These are phyloP conservation scores for Serrognathus titanus DNA, from an alignment of 2,888 invertebrate genomes.

Conservation along the genomic window DNA sequence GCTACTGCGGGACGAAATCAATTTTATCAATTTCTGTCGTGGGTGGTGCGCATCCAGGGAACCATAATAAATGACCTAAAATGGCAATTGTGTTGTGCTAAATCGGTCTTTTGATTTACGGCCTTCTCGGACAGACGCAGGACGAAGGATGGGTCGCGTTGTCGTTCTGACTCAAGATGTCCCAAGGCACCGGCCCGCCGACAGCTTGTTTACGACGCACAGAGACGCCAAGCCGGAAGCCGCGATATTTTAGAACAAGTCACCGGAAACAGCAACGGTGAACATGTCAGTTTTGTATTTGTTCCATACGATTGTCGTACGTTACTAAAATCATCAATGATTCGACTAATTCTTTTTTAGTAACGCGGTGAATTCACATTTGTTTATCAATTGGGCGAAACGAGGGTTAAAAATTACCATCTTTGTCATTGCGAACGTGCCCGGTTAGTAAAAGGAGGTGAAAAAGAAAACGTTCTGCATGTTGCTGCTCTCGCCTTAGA, in stretches of 20 bases:
- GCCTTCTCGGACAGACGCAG: constrained; percentile 29
- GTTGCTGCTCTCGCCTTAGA: no score
- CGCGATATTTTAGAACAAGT: constrained; percentile 37
- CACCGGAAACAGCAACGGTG: constrained; percentile 30
- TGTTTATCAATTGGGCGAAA: no score
- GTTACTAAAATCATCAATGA: not conserved
- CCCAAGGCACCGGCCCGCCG: constrained; percentile 30
- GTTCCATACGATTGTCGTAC: constrained; percentile 4
- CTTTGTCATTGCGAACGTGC: no score
- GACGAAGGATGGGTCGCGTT: constrained; percentile 22
- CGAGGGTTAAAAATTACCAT: no score
- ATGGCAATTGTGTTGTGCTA: constrained; percentile 37
- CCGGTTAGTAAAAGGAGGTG: no score
- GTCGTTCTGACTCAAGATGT: constrained; percentile 10
- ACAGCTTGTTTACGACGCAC: constrained; percentile 39
- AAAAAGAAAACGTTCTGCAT: no score
- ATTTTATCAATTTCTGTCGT: not conserved
- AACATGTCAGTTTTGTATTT: constrained; percentile 24
- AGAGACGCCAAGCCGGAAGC: constrained; percentile 36
- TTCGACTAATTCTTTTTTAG: no score
- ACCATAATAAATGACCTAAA: constrained; percentile 35
- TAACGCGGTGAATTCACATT: no score
- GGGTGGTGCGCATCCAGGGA: constrained; percentile 17
- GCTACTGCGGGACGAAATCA: not conserved
- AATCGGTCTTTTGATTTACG: constrained; percentile 39